phyloP scores from a whole-genome alignment of 1,140 invertebrate species.

The Lordiphosa clarofinis region DNA sequence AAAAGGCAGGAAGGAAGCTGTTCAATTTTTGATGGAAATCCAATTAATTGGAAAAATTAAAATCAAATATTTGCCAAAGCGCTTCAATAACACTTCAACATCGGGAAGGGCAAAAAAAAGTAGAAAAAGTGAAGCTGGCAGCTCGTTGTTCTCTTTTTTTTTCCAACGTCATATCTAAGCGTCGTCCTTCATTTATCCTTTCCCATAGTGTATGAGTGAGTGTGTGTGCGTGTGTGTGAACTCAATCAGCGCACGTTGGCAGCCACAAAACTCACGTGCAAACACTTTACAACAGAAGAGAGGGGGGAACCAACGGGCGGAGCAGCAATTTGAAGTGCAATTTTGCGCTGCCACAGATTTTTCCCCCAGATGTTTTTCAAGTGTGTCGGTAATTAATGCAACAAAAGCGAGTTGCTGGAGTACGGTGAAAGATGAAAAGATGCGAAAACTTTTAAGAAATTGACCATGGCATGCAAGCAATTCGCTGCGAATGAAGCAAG shows the following conservation, averaged over 20 bases:
- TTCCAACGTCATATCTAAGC: conserved; percentile 56
- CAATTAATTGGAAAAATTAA: conserved; percentile 77
- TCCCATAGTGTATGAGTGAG: conserved; percentile 19
- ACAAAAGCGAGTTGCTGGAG: conserved; percentile 3
- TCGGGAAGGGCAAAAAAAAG: background rate
- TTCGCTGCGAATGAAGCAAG: no score
- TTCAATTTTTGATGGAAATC: conserved; percentile 71
- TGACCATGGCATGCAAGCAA: conserved; percentile 1
- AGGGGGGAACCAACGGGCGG: background rate
- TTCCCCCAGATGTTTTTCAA: conserved; percentile 40
- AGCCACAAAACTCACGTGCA: conserved; percentile 70
- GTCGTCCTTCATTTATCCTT: conserved; percentile 75
- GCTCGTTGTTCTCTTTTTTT: conserved; percentile 7
- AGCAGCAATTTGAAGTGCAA: conserved; percentile 58
- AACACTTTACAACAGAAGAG: conserved; percentile 58
- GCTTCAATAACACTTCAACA: conserved; percentile 65
- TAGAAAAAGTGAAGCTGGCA: background rate
- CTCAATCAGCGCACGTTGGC: conserved; percentile 74
- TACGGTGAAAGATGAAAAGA: conserved; percentile 4
- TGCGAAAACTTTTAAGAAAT: conserved; percentile 12
- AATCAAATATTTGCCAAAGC: conserved; percentile 76
- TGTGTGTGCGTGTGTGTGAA: conserved; percentile 32
- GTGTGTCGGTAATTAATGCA: conserved; percentile 71
- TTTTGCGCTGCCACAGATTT: conserved; percentile 71
- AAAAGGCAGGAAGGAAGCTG: conserved; percentile 19